phyloP scores from a whole-genome alignment of 2,888 invertebrate genomes.

The Thecocarcelia acutangulata region DNA sequence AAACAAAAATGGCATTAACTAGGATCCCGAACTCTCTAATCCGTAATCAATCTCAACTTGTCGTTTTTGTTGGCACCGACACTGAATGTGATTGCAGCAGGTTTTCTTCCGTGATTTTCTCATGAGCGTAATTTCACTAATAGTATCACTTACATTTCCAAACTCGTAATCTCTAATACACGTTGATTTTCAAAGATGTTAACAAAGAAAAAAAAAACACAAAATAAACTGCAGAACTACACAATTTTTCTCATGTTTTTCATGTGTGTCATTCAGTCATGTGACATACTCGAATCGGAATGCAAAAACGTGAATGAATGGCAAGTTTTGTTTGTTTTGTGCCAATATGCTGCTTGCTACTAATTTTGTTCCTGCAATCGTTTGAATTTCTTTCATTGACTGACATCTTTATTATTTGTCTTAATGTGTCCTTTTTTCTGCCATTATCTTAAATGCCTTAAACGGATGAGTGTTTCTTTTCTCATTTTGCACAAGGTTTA shows the following conservation, averaged over 20 bases:
- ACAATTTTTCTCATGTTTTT: conserved; percentile 58
- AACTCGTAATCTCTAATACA: conserved; percentile 17
- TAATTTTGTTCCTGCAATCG: conserved; percentile 11
- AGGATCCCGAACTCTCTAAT: conserved; percentile 64
- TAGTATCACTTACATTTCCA: conserved; percentile 65
- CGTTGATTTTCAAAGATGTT: neutral
- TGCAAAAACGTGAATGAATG: conserved; percentile 21
- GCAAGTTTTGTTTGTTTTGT: conserved; percentile 32
- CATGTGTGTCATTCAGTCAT: conserved; percentile 6
- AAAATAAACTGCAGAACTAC: conserved; percentile 27
- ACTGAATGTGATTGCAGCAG: conserved; percentile 74
- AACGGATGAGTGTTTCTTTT: conserved; percentile 73
- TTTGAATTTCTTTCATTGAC: conserved; percentile 45
- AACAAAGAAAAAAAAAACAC: conserved; percentile 4
- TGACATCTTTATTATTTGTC: conserved; percentile 22
- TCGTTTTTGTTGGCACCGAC: conserved; percentile 65
- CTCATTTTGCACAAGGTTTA: conserved; percentile 77
- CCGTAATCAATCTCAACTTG: conserved; percentile 75
- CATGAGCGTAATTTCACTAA: conserved; percentile 53
- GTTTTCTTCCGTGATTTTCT: conserved; percentile 70
- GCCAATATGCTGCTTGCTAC: conserved; percentile 10
- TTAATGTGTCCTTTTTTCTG: conserved; percentile 77
- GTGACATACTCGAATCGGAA: neutral
- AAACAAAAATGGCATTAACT: conserved; percentile 56
- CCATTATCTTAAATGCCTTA: conserved; percentile 74